These are phyloP conservation scores for Thysanoteuthis rhombus DNA, from an alignment of 2,888 invertebrate genomes.

Conservation along the genomic window DNA sequence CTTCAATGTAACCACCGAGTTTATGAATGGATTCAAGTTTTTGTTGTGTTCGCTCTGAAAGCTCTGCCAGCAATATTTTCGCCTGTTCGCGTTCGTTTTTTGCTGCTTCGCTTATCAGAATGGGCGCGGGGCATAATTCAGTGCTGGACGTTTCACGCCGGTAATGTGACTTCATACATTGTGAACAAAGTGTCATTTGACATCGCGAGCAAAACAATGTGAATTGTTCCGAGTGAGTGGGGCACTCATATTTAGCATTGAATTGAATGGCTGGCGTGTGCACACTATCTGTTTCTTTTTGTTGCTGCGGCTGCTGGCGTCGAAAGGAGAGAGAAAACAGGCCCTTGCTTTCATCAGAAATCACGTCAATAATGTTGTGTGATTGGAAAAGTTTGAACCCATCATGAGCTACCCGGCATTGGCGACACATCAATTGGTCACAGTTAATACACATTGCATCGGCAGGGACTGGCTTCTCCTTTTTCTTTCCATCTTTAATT, in stretches of 20 bases:
- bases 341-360: neutral
- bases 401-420: neutral
- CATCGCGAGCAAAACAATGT: neutral
- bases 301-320: neutral
- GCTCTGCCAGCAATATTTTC: neutral
- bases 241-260: neutral
- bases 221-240: neutral
- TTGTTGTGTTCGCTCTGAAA: neutral
- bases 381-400: neutral
- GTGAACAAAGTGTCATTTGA: neutral
- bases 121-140: neutral
- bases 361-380: neutral
- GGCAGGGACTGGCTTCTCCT: neutral
- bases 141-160: neutral
- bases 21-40: neutral
- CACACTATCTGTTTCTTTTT: neutral
- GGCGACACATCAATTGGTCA: neutral
- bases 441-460: neutral
- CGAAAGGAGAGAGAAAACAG: neutral
- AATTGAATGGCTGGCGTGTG: neutral
- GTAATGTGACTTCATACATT: neutral
- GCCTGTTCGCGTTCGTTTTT: neutral
- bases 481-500: neutral
- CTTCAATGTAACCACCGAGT: neutral
- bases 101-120: neutral